phyloP scores from a whole-genome alignment of 2,888 invertebrate genomes.

The Cephus nigrinus region DNA sequence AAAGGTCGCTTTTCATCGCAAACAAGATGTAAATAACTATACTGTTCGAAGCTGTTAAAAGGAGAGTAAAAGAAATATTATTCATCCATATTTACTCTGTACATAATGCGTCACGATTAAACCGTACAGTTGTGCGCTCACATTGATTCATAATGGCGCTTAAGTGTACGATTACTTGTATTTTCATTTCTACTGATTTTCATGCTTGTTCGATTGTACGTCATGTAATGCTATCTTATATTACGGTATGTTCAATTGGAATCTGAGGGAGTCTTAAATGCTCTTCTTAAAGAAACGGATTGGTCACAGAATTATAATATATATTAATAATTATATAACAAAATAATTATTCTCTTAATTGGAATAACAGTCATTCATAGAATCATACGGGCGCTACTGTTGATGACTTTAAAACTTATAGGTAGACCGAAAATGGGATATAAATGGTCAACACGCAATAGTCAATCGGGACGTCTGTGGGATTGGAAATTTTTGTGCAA shows the following conservation, averaged over 20 bases:
- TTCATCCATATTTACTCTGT: neutral
- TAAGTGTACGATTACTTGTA: neutral
- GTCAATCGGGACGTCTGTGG: neutral
- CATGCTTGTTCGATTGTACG: neutral
- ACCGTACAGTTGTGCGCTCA: neutral
- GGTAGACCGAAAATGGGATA: neutral
- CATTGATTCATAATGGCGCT: neutral
- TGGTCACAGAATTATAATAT: neutral
- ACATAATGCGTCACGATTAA: neutral
- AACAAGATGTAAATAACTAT: neutral
- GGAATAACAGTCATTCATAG: neutral
- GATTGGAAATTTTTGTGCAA: neutral
- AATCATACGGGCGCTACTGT: neutral
- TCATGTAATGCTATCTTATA: neutral
- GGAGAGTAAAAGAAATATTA: neutral
- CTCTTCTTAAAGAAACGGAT: neutral
- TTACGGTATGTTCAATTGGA: neutral
- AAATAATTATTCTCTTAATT: neutral
- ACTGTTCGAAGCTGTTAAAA: neutral
- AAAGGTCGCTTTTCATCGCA: neutral
- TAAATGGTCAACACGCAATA: neutral
- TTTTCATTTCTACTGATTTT: neutral
- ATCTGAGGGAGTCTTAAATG: neutral
- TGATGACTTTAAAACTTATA: neutral
- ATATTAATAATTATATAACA: neutral